Percentiles rank a stretch among this genome's conserved stretches.
phyloP scores from a whole-genome alignment of 2,797 vertebrate genomes.

The Sylvilagus floridanus region DNA sequence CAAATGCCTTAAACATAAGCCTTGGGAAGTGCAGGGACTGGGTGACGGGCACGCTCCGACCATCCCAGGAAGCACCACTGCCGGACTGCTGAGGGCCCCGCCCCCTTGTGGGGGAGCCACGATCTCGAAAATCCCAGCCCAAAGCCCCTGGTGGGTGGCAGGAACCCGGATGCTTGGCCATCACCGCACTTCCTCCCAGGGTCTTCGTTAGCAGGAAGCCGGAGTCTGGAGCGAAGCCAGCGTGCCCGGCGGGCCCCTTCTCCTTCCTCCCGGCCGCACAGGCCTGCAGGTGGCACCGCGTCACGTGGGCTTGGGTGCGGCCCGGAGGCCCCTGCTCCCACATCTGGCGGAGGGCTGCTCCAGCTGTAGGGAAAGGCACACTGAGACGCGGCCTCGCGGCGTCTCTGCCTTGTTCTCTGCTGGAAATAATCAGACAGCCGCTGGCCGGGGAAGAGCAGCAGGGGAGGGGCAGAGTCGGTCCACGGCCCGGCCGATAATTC shows the following conservation, averaged over 20 bases:
- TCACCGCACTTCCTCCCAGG: no score
- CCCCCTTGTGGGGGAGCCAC: neutral
- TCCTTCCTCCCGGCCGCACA: no score
- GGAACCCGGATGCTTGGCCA: neutral
- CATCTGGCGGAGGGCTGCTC: neutral
- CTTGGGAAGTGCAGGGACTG: no score
- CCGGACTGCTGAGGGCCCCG: neutral
- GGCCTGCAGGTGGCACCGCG: neutral
- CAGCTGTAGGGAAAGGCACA: neutral
- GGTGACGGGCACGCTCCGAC: neutral
- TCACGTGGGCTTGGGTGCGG: fast-evolving
- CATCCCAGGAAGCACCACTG: neutral
- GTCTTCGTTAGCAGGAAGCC: no score
- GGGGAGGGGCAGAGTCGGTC: neutral
- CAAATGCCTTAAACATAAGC: neutral
- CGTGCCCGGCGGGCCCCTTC: neutral
- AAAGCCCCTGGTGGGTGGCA: no score
- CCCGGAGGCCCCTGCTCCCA: neutral
- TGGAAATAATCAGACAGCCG: constrained; percentile 48
- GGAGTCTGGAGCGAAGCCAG: no score
- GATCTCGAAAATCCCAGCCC: neutral
- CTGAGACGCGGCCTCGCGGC: neutral
- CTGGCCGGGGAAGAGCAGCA: neutral
- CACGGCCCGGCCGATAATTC: neutral
- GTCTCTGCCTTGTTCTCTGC: constrained; percentile 10